Percentiles rank a stretch among this genome's conserved stretches.
These are phyloP conservation scores for Oscheius sp. DNA, from an alignment of 2,888 invertebrate species.

Conservation along the genomic window DNA sequence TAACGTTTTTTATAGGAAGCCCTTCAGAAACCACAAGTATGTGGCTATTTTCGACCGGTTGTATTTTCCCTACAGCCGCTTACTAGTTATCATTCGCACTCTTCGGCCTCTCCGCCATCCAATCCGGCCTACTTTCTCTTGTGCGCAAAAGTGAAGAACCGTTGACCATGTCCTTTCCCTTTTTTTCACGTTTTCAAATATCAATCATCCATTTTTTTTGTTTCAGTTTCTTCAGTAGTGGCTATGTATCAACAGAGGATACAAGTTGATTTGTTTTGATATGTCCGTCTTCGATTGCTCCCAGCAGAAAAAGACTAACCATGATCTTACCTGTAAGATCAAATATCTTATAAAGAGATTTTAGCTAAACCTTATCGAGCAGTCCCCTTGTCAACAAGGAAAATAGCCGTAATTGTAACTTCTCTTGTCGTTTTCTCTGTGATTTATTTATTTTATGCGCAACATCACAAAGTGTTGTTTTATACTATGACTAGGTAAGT, in stretches of 20 bases:
- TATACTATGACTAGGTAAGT: conserved; percentile 51
- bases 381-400: conserved; percentile 43
- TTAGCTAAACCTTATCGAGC: conserved; percentile 36
- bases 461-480: conserved; percentile 46
- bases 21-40: too few species aligned
- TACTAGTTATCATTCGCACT: conserved; percentile 26
- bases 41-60: conserved; percentile 18
- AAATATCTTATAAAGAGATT: neutral
- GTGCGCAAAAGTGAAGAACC: neutral
- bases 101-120: conserved; percentile 4
- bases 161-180: neutral
- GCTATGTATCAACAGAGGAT: neutral
- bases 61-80: neutral
- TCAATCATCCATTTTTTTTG: too few species aligned
- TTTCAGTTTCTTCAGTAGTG: neutral
- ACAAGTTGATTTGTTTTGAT: conserved; percentile 1
- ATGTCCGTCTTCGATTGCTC: conserved; percentile 14
- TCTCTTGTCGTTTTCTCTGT: conserved; percentile 46
- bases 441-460: conserved; percentile 50
- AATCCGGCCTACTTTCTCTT: conserved; percentile 2
- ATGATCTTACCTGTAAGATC: neutral
- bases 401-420: conserved; percentile 36
- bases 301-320: neutral
- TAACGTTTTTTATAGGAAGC: neutral
- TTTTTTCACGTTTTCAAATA: neutral